A percentile compares a stretch with the other conserved stretches of the same genome.
These are phyloP conservation scores for Hemichromis elongatus DNA, from an alignment of 2,113 vertebrate species.

Conservation along the genomic window DNA sequence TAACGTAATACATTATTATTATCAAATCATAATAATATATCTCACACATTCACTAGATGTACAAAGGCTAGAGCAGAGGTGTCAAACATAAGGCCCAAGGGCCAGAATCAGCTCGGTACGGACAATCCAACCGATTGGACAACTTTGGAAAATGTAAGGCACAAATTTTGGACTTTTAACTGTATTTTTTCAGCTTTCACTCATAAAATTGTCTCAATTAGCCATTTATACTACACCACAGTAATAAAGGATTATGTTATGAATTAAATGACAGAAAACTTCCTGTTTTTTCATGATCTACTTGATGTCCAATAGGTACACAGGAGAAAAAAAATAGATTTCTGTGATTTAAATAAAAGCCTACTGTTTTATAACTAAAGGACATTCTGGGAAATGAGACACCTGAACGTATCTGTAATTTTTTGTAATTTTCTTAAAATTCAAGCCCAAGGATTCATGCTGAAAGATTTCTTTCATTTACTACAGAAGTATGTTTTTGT, in stretches of 20 bases:
- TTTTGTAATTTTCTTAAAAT: neutral
- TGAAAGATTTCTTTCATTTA: neutral
- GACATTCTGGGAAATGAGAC: neutral
- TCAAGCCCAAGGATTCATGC: neutral
- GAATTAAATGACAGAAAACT: neutral
- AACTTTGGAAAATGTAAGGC: neutral
- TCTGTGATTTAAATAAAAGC: neutral
- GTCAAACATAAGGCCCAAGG: neutral
- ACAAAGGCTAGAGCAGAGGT: neutral
- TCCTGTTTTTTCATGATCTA: neutral
- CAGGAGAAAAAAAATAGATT: neutral
- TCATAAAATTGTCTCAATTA: neutral
- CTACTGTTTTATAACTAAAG: neutral
- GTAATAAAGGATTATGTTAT: neutral
- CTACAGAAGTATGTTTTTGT: neutral
- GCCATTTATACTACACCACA: neutral
- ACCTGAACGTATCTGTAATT: neutral
- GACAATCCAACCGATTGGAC: neutral
- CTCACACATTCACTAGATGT: neutral
- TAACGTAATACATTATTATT: too few relatives aligned
- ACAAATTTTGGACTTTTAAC: neutral
- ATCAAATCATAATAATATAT: neutral
- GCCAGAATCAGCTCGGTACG: neutral
- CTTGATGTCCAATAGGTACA: neutral
- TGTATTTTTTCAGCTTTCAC: accelerated